Evolutionary conservation across 2,888 invertebrate genomes (phyloP).

Genomic region (Synergus laeviventris): DNA sequence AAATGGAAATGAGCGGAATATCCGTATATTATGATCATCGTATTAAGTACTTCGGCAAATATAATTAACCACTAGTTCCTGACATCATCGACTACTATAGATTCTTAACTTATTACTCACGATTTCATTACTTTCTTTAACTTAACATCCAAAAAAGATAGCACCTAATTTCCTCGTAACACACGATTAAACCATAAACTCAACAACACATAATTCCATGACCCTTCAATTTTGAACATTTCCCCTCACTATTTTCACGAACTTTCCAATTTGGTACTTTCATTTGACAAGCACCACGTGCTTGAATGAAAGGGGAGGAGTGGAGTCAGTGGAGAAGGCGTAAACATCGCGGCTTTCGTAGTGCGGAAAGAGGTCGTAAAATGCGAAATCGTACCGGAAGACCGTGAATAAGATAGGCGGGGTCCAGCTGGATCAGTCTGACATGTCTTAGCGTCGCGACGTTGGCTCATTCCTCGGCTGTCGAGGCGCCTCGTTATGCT

Average conservation of each 20-base stretch:
- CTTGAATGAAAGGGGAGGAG: slow-evolving; percentile 31
- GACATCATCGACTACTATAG: background rate
- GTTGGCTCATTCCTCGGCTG: slow-evolving; percentile 62
- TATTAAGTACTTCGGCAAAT: background rate
- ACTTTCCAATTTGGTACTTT: slow-evolving; percentile 29
- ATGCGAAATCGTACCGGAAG: slow-evolving; percentile 58
- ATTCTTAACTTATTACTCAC: slow-evolving; percentile 30
- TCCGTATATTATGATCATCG: too few relatives aligned
- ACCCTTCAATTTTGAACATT: background rate
- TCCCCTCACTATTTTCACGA: slow-evolving; percentile 15
- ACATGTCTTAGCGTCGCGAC: slow-evolving; percentile 60
- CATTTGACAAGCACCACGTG: slow-evolving; percentile 34
- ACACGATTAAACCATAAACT: background rate
- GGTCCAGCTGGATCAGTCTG: slow-evolving; percentile 54
- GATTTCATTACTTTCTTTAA: background rate
- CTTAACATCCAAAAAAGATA: background rate
- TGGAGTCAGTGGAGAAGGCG: slow-evolving; percentile 15
- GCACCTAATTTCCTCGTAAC: background rate
- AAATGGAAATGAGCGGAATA: background rate
- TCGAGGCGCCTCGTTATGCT: slow-evolving; percentile 71
- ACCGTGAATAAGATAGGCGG: slow-evolving; percentile 55
- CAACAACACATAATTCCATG: slow-evolving; percentile 5
- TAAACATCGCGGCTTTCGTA: slow-evolving; percentile 19
- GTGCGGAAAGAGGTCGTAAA: slow-evolving; percentile 37
- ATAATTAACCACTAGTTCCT: background rate